Evolutionary conservation across 2,888 invertebrate species (phyloP).

Genomic region (Syrista parreyssii): DNA sequence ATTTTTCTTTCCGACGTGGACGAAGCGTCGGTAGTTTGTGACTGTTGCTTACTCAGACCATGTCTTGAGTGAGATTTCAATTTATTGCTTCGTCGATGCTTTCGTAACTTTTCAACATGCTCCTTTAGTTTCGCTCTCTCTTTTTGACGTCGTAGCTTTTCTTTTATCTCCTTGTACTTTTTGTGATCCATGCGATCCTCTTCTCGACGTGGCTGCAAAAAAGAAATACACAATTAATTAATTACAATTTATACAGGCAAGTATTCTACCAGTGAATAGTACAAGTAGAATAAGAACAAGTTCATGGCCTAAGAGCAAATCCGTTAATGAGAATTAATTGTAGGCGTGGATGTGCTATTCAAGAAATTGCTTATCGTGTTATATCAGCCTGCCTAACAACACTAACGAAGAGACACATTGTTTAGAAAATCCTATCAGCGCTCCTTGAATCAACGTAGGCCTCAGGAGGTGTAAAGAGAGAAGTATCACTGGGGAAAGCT

Average conservation of each 20-base stretch:
- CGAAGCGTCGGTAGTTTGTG: slow-evolving; percentile 67
- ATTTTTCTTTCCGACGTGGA: slow-evolving; percentile 75
- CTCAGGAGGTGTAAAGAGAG: too few species aligned
- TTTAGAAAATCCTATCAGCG: too few species aligned
- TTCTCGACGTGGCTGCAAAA: slow-evolving; percentile 80
- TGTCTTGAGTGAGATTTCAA: slow-evolving; percentile 56
- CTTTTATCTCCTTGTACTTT: slow-evolving; percentile 83
- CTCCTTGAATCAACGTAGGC: too few species aligned
- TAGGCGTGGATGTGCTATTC: too few species aligned
- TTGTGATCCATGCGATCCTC: slow-evolving; percentile 81
- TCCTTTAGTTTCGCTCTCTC: slow-evolving; percentile 70
- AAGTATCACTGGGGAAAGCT: too few species aligned
- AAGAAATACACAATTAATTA: slow-evolving; percentile 1
- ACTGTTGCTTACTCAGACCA: slow-evolving; percentile 49
- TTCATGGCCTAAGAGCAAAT: too few species aligned
- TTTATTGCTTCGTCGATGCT: slow-evolving; percentile 58
- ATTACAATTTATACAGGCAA: slow-evolving; percentile 48
- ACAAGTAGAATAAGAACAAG: too few species aligned
- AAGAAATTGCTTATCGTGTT: too few species aligned
- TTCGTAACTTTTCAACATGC: slow-evolving; percentile 66
- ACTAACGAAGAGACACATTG: too few species aligned
- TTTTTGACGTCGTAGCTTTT: slow-evolving; percentile 78
- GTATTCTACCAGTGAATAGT: slow-evolving; percentile 54
- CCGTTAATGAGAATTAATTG: neutral
- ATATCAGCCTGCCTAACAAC: too few species aligned